Conservation (phyloP, 37 sponge, comb jelly and placozoan species). For the Crambe crambe region DNA sequence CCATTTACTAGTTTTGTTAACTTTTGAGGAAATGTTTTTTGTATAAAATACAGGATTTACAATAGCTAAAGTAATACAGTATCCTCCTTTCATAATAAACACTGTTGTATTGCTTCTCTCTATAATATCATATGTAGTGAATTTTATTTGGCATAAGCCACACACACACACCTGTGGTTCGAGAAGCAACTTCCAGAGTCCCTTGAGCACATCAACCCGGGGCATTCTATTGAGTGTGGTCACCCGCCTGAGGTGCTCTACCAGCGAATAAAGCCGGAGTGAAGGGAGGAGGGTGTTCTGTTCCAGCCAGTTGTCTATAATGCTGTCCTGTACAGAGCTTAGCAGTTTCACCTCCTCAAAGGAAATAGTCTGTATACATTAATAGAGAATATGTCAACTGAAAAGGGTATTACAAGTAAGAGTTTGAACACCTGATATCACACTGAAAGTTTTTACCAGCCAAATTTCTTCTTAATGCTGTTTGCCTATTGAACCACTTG, state of each 20-base stretch:
- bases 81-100: no score
- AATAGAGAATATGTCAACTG: background rate
- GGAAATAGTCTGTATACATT: background rate
- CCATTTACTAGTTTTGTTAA: background rate
- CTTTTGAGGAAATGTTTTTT: background rate
- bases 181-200: slow-evolving; percentile 16
- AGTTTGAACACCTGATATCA: no score
- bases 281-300: background rate
- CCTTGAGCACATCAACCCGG: background rate
- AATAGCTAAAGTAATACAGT: no score
- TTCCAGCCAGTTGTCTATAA: slow-evolving; percentile 6
- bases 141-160: no score
- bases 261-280: slow-evolving; percentile 1
- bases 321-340: background rate
- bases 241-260: slow-evolving; percentile 14
- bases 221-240: slow-evolving; percentile 8
- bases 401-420: no score
- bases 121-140: no score
- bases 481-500: no score
- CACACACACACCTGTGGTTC: slow-evolving; percentile 27
- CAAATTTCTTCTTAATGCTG: no score
- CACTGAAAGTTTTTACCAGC: no score
- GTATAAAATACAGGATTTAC: no score
- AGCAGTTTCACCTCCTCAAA: background rate
- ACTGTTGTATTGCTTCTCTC: no score